Evolutionary conservation across 2,888 invertebrate genomes (phyloP).

Genomic region (Ophion slaviceki): DNA sequence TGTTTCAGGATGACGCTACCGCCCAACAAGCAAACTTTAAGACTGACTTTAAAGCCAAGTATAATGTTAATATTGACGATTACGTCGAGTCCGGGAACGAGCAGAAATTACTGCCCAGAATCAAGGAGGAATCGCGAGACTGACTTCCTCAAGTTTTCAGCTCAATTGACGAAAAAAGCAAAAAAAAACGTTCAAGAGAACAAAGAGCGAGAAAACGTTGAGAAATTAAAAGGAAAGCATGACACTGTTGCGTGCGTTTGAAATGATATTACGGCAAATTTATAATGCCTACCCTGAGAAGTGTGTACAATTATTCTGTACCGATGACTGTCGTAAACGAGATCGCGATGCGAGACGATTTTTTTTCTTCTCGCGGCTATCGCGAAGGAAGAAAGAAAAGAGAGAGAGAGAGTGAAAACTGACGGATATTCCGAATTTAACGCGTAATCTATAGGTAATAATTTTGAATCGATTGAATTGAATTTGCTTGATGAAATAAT

Average conservation of each 20-base stretch:
- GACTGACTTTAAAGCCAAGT: conserved; percentile 83
- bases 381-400: neutral
- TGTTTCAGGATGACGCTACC: conserved; percentile 78
- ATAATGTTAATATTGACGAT: conserved; percentile 77
- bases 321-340: conserved; percentile 16
- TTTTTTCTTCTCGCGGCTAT: neutral
- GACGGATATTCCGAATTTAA: conserved; percentile 62
- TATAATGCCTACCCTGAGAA: conserved; percentile 22
- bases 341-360: neutral
- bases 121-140: conserved; percentile 78
- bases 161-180: conserved; percentile 28
- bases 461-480: conserved; percentile 56
- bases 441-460: conserved; percentile 52
- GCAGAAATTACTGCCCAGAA: conserved; percentile 71
- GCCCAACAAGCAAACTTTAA: conserved; percentile 80
- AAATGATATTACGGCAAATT: conserved; percentile 29
- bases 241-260: conserved; percentile 33
- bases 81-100: conserved; percentile 75
- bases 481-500: conserved; percentile 53
- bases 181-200: neutral
- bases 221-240: conserved; percentile 1
- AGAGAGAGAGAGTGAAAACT: conserved; percentile 19
- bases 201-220: neutral
- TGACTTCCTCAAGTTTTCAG: conserved; percentile 71
- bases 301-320: conserved; percentile 39